Conservation (phyloP, 2,888 invertebrate species). For the Drosophila monieri region DNA sequence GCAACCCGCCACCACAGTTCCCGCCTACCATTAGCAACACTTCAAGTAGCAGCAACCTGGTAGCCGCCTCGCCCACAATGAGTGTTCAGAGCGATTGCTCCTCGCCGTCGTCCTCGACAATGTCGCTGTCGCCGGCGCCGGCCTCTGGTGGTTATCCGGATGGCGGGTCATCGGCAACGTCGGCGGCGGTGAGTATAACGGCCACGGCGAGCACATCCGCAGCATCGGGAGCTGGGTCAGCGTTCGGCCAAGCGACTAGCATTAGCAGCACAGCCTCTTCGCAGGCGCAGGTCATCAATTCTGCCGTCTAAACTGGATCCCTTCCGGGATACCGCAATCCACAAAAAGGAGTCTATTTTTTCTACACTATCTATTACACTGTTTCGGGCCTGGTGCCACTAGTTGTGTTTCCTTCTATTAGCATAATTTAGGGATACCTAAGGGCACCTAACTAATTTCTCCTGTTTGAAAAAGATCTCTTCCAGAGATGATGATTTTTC, state of each 20-base stretch:
- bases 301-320: slow-evolving; percentile 73
- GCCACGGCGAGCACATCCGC: slow-evolving; percentile 75
- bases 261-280: slow-evolving; percentile 64
- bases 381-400: slow-evolving; percentile 59
- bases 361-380: slow-evolving; percentile 50
- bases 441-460: slow-evolving; percentile 5
- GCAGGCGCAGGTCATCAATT: slow-evolving; percentile 79
- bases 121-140: slow-evolving; percentile 81
- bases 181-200: slow-evolving; percentile 77
- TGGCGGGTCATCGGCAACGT: slow-evolving; percentile 64
- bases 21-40: slow-evolving; percentile 69
- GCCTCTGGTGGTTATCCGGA: slow-evolving; percentile 70
- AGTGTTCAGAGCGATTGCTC: slow-evolving; percentile 81
- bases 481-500: background rate
- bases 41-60: slow-evolving; percentile 67
- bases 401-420: slow-evolving; percentile 60
- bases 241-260: slow-evolving; percentile 76
- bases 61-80: slow-evolving; percentile 79
- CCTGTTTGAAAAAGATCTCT: background rate
- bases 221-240: slow-evolving; percentile 58
- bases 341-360: slow-evolving; percentile 26
- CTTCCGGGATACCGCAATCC: slow-evolving; percentile 6
- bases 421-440: slow-evolving; percentile 45
- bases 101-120: slow-evolving; percentile 80
- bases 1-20: slow-evolving; percentile 67